These are phyloP conservation scores for Coendou prehensilis DNA, from an alignment of 2,797 vertebrate species.

Conservation along the genomic window DNA sequence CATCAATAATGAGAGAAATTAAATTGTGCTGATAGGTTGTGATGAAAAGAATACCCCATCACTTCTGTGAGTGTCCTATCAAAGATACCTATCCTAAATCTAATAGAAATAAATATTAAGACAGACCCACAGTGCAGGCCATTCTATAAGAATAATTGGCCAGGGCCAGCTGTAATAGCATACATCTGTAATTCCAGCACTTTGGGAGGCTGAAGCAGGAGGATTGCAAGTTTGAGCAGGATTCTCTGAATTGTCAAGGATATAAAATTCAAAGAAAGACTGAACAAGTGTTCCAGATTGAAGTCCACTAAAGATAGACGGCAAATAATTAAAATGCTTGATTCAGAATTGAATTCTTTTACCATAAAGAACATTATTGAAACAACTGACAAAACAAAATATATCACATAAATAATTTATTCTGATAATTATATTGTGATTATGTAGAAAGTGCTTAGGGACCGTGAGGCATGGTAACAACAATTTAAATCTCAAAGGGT, in stretches of 20 bases:
- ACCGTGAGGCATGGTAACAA: not conserved
- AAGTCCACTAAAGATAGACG: not conserved
- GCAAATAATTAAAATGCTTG: slow-evolving; percentile 21
- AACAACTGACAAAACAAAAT: not conserved
- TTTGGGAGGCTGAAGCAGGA: not conserved
- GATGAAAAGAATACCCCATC: slow-evolving; percentile 17
- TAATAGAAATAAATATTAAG: slow-evolving; percentile 30
- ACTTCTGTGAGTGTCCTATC: not conserved
- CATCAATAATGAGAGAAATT: slow-evolving; percentile 36
- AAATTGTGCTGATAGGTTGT: not conserved
- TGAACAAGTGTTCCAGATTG: not conserved
- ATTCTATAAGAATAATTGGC: not conserved
- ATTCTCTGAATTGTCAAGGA: slow-evolving; percentile 29
- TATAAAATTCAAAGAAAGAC: slow-evolving; percentile 52
- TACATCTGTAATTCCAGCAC: not conserved
- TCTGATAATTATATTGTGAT: slow-evolving; percentile 41
- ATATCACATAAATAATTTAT: slow-evolving; percentile 22
- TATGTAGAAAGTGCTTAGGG: not conserved
- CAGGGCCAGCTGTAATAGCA: no score
- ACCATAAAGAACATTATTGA: not conserved
- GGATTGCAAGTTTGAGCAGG: not conserved
- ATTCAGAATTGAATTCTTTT: slow-evolving; percentile 29
- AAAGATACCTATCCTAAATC: not conserved
- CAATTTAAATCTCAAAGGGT: slow-evolving; percentile 41
- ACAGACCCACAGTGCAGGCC: slow-evolving; percentile 1